Percentiles rank a stretch among this genome's conserved stretches.
Conservation (phyloP, 2,113 vertebrate genomes). For the Tyrannus savana region DNA sequence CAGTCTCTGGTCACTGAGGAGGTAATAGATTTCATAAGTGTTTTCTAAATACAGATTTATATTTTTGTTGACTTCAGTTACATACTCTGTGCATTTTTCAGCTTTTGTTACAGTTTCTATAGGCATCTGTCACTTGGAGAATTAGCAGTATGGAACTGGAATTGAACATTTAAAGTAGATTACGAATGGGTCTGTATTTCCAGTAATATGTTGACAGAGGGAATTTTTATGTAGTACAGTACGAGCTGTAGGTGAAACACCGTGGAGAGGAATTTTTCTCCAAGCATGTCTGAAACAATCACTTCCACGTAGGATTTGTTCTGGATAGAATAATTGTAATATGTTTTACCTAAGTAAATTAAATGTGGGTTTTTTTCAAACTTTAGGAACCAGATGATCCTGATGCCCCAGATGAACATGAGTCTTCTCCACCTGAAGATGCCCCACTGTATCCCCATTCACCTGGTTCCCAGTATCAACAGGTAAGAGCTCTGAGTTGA, state of each 20-base stretch:
- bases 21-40: not conserved
- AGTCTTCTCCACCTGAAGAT: slow-evolving; percentile 97
- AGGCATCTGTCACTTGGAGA: not conserved
- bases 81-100: not conserved
- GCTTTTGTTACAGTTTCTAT: not conserved
- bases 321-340: not conserved
- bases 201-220: accelerated
- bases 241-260: not conserved
- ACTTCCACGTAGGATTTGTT: not conserved
- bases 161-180: not conserved
- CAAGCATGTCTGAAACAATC: not conserved
- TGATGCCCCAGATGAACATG: slow-evolving; percentile 96
- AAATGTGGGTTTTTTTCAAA: not conserved
- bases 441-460: slow-evolving; percentile 95
- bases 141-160: not conserved
- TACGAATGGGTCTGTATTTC: not conserved
- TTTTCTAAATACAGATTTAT: not conserved
- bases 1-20: not conserved
- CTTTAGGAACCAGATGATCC: slow-evolving; percentile 95
- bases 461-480: slow-evolving; percentile 95
- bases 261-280: not conserved
- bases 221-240: not conserved
- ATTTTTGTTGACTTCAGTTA: not conserved
- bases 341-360: not conserved
- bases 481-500: slow-evolving; percentile 76